Conservation (phyloP, 2,888 invertebrate species). For the Stegana nigrithorax region DNA sequence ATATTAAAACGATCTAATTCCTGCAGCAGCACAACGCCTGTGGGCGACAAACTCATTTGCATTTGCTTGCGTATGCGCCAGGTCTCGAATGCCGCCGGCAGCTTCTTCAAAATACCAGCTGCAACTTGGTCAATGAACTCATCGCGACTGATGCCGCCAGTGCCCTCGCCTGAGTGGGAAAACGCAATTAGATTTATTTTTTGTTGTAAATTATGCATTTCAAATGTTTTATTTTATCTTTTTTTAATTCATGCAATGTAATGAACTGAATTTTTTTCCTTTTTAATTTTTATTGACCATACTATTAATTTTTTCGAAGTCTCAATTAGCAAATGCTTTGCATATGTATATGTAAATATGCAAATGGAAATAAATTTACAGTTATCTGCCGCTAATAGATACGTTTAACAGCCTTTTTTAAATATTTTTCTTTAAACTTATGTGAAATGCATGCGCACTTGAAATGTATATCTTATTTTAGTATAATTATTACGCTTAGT, state of each 20-base stretch:
- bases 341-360: slow-evolving; percentile 58
- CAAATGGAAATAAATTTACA: no score
- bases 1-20: slow-evolving; percentile 90
- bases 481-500: no score
- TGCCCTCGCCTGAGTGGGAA: slow-evolving; percentile 72
- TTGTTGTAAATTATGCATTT: slow-evolving; percentile 7
- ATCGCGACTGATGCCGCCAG: slow-evolving; percentile 83
- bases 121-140: slow-evolving; percentile 86
- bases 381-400: no score
- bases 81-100: slow-evolving; percentile 83
- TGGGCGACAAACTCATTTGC: slow-evolving; percentile 84
- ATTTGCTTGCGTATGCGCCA: slow-evolving; percentile 83
- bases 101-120: slow-evolving; percentile 79
- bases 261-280: slow-evolving; percentile 16
- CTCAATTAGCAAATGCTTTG: slow-evolving; percentile 56
- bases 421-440: no score
- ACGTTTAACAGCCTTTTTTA: no score
- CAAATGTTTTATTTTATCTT: slow-evolving; percentile 17
- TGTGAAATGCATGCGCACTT: no score
- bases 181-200: slow-evolving; percentile 9
- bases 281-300: slow-evolving; percentile 20
- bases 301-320: slow-evolving; percentile 4
- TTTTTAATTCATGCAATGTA: slow-evolving; percentile 37
- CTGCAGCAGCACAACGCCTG: slow-evolving; percentile 87
- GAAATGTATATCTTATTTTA: no score